phyloP scores from a whole-genome alignment of 2,113 vertebrate genomes.

The Ammodytes dubius region DNA sequence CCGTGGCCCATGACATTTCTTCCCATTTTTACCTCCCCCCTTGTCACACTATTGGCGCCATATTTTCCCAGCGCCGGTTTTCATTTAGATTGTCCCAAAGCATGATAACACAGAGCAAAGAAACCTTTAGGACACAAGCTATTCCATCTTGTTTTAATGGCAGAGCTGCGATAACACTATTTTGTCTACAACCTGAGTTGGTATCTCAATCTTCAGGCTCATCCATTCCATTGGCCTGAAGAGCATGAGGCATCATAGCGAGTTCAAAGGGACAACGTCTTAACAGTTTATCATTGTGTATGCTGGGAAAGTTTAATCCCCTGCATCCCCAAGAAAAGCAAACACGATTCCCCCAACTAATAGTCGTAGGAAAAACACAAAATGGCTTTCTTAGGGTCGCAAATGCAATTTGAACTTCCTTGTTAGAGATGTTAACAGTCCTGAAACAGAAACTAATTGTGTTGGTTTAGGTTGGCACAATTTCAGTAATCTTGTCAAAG shows the following conservation, averaged over 20 bases:
- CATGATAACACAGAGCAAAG: slow-evolving; percentile 67
- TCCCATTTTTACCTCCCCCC: slow-evolving; percentile 65
- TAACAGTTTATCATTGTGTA: slow-evolving; percentile 63
- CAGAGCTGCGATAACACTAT: slow-evolving; percentile 62
- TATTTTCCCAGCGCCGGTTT: slow-evolving; percentile 62
- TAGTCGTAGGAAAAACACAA: not conserved
- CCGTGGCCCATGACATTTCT: slow-evolving; percentile 66
- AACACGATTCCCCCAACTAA: slow-evolving; percentile 15
- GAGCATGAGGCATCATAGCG: slow-evolving; percentile 36
- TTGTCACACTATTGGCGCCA: slow-evolving; percentile 49
- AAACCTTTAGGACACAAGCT: slow-evolving; percentile 63
- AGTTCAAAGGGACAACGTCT: slow-evolving; percentile 47
- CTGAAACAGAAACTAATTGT: not conserved
- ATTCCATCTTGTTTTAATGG: slow-evolving; percentile 71
- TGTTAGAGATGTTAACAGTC: not conserved
- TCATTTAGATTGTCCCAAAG: slow-evolving; percentile 73
- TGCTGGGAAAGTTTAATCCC: slow-evolving; percentile 62
- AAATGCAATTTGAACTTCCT: slow-evolving; percentile 6
- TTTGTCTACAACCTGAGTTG: slow-evolving; percentile 59
- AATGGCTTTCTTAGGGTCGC: slow-evolving; percentile 1
- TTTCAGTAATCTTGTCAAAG: not conserved
- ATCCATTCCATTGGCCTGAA: slow-evolving; percentile 65
- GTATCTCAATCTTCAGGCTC: slow-evolving; percentile 75
- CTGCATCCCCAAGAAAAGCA: slow-evolving; percentile 22
- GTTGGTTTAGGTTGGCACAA: not conserved